Evolutionary conservation across 2,888 invertebrate species (phyloP), one percentile per base, ranked within the genome.

Genomic region (Ferdinandea cuprea): DNA sequence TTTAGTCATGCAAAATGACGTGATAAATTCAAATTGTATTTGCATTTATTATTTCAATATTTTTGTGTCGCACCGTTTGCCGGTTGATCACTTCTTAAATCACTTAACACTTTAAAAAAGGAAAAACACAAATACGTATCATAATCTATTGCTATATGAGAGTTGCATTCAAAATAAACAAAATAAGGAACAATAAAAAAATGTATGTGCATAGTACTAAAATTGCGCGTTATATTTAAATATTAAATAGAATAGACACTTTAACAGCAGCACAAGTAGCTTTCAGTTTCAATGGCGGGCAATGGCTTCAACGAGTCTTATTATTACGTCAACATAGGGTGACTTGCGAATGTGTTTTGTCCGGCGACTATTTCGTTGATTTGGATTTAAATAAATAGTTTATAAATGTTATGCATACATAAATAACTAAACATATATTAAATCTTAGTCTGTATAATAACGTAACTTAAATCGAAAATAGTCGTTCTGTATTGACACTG

Each of bases 251-350:
- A 11, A 35, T 52, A 63, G 50, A 25, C 48, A 9, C 21, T 61
- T 72, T 13, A 50, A 13, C 3, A 7, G 25, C 17, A 65, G 50
- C 46, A 54, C 40, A 56, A 72, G 61, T 72, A 66, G 83, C 83
- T 83, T 83, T 83, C 83, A 56, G 83, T 83, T 83, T 78, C 83
- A 78, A 78, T 83, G 72, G 56, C 77, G 77, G 77, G 44, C 83
- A 56, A 77, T 83, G 83, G 68, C 83, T 63, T 81, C 58, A 13
- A 28, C 11, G 50, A 42, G 40, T 58, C 35, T 11, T 13, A 44
- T 54, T 15, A 42, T 21, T n/a, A 13, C 5, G 13, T 21, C 21
- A 30, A 30, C 17, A 52, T 28, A 44, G 44, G 44, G 19, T 44
- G 19, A 7, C 8, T 44, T 11, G 3, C 25, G 25, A 25, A 5